A percentile compares a stretch with the other conserved stretches of the same genome.
Conservation (phyloP, 23 tunicate species). For the Trididemnum clinides region DNA sequence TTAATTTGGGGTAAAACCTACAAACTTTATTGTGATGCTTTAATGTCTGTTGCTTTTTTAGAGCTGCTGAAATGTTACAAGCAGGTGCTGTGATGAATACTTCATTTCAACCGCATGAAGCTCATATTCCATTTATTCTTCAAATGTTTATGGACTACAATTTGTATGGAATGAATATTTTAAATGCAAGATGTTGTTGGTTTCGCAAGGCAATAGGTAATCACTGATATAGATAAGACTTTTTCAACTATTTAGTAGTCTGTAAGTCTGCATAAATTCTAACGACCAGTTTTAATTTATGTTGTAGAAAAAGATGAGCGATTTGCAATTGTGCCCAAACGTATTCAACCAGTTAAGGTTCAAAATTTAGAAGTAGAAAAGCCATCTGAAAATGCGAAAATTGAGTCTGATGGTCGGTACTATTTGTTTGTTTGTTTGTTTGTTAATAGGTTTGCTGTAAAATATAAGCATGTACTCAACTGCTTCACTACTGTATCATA, state of each 20-base stretch:
- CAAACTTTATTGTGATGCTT: background rate
- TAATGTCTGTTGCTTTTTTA: background rate
- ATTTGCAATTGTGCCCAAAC: background rate
- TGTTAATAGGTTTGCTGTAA: no score
- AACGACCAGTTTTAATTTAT: background rate
- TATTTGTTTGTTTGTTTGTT: no score
- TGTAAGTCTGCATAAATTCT: no score
- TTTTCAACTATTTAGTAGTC: no score
- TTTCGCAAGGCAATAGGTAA: conserved; percentile 72
- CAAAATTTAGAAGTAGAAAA: no score
- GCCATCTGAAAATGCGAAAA: no score
- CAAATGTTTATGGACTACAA: conserved; percentile 90
- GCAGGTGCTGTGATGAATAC: conserved; percentile 73
- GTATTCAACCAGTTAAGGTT: background rate
- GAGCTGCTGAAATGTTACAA: conserved; percentile 78
- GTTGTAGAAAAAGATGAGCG: background rate
- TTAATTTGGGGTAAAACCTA: background rate
- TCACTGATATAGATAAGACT: no score
- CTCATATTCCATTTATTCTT: conserved; percentile 80
- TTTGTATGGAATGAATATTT: conserved; percentile 87
- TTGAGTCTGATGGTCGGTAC: no score
- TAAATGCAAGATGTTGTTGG: conserved; percentile 70
- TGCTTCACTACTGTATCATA: no score
- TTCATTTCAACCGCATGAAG: conserved; percentile 82
- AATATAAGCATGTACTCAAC: no score